Evolutionary conservation across 1,140 invertebrate genomes (phyloP), one percentile per base, ranked within the genome.

Genomic region (Argopecten irradians): DNA sequence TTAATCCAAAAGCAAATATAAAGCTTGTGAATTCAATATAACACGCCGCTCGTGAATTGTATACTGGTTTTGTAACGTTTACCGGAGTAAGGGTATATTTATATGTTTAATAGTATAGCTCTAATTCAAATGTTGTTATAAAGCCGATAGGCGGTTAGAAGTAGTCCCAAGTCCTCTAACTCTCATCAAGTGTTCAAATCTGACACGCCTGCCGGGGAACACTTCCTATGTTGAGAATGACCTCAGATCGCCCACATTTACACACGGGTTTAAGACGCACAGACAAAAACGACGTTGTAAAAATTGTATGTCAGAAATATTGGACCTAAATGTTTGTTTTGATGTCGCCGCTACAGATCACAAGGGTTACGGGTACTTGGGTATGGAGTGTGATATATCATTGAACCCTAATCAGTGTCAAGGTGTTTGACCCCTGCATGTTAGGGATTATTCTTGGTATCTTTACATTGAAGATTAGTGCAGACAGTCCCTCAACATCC

Each of bases 1-100:
- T 71, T 71, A 71, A 71, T 71, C 55, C 55, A 71, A 71, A 71
- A 22, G 55, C 55, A 71, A 71, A 71, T 71, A 71, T 71, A 71
- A 71, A 71, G 1, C 16, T 71, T 22, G 55, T 71, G 55, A n/a
- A 71, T 71, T 71, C 55, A 71, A 71, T 71, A 71, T 71, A 71
- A 71, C 55, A 71, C 28, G 55, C 55, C 28, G 55, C n/a, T 71
- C 14, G 55, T 0, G 55, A 71, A 3, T n/a, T 71, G 55, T 28
- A 71, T 71, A 71, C 55, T 16, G 16, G 7, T 71, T 71, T 46
- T 46, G 43, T 46, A 19, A 19, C 43, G 43, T 11, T 46, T 16
- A 28, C 8, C n/a, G 1, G 55, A 28, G 55, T 28, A n/a, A 28
- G 28, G 55, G 55, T n/a, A 71, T 71, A n/a, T 71, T 71, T 55